phyloP scores from a whole-genome alignment of 2,888 invertebrate species.

The Lasioglossum pauxillum region DNA sequence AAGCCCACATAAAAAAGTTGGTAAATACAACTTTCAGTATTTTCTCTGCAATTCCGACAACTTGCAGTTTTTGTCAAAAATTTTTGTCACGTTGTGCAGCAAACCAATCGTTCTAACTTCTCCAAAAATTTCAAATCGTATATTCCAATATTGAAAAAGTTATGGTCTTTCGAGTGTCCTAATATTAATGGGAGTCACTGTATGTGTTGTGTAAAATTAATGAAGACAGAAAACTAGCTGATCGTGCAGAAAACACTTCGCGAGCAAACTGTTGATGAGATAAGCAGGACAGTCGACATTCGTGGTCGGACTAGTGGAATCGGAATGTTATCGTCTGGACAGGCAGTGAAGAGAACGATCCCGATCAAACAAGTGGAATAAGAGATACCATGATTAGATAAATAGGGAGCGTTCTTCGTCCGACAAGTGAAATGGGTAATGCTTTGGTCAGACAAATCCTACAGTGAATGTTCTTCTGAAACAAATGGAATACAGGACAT shows the following conservation, averaged over 20 bases:
- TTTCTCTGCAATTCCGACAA: too few relatives aligned
- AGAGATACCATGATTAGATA: slow-evolving; percentile 1
- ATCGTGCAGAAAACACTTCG: not conserved
- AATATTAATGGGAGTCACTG: too few relatives aligned
- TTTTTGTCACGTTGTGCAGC: too few relatives aligned
- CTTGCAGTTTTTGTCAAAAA: too few relatives aligned
- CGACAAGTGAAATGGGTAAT: not conserved
- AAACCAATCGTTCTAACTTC: too few relatives aligned
- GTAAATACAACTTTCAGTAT: too few relatives aligned
- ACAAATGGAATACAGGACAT: not conserved
- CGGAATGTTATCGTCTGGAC: not conserved
- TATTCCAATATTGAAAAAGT: too few relatives aligned
- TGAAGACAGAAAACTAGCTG: not conserved
- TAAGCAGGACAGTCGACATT: not conserved
- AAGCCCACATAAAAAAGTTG: too few relatives aligned
- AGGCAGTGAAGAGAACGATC: not conserved
- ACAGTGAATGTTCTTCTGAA: not conserved
- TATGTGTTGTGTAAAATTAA: not conserved
- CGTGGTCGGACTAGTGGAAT: not conserved
- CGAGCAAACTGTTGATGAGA: not conserved
- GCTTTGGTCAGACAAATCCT: not conserved
- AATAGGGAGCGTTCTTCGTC: not conserved
- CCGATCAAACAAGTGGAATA: not conserved
- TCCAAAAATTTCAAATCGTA: too few relatives aligned
- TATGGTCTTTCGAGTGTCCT: too few relatives aligned